Evolutionary conservation across 2,113 vertebrate species (phyloP), one percentile per base, ranked within the genome.

Genomic region (Chamaea fasciata): DNA sequence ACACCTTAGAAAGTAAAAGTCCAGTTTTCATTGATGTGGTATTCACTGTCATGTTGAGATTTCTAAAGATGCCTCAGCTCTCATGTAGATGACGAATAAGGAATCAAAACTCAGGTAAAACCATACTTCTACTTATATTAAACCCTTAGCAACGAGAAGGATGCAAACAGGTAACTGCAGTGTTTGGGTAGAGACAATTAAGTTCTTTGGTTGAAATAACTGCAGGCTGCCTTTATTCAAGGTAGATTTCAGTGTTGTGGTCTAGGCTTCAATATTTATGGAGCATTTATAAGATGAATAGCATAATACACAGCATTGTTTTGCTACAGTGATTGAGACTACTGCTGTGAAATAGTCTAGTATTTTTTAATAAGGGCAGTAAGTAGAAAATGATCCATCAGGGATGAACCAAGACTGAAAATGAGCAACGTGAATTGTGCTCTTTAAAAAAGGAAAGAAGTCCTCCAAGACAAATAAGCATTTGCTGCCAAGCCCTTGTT

Each of bases 291-390:
- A 80, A 69, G 63, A 90, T 46, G 15, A 73, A 73, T 85, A 57
- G 39, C n/a, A 28, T 62, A 92, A 76, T 86, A n/a, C 26, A 42
- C 16, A 60, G n/a, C 28, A 73, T 30, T 87, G 26, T 71, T 63
- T 77, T 87, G 53, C 50, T 76, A 37, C n/a, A 76, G 23, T 55
- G 70, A 87, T 77, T 94, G 28, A 46, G 50, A 89, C 62, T 68
- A 28, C 78, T 87, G 30, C 62, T 91, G 78, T 92, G 78, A 91
- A 89, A 85, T 18, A 65, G 67, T 85, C 44, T 62, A 55, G 57
- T 92, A 53, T 71, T 89, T 94, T 95, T 92, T 91, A 95, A 89
- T 88, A 75, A 75, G 87, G 50, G 24, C 78, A 88, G 33, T 92
- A 78, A 91, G 70, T 85, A 50, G n/a, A 89, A 90, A 97, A 94